Conservation (phyloP, 2,113 vertebrate species). For the Naja naja region DNA sequence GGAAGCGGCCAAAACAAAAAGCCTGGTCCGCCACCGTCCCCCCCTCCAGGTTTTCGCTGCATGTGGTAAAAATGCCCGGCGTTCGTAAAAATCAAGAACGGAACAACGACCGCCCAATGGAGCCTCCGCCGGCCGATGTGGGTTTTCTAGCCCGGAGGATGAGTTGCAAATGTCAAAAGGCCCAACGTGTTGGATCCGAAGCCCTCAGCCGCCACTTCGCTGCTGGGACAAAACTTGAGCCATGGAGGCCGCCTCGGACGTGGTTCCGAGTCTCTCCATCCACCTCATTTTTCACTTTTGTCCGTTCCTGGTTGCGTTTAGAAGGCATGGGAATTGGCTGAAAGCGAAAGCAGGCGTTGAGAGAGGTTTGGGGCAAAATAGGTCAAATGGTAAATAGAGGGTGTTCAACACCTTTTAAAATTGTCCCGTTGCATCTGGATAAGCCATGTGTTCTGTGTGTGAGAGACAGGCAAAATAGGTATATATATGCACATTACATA, state of each 20-base stretch:
- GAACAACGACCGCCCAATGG: slow-evolving; percentile 59
- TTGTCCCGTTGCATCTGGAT: background rate
- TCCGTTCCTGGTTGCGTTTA: background rate
- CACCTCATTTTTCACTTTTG: background rate
- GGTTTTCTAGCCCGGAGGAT: slow-evolving; percentile 58
- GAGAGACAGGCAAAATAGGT: background rate
- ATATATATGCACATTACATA: background rate
- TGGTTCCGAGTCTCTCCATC: background rate
- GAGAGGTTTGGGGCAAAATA: background rate
- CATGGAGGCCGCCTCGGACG: background rate
- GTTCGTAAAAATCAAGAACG: slow-evolving; percentile 64
- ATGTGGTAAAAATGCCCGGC: slow-evolving; percentile 65
- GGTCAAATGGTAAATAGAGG: background rate
- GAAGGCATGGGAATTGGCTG: background rate
- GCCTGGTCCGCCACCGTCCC: no score
- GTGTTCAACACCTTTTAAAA: background rate
- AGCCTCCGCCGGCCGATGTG: slow-evolving; percentile 67
- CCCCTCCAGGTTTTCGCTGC: background rate
- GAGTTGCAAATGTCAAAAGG: background rate
- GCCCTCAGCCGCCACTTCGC: background rate
- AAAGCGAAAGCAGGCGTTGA: background rate
- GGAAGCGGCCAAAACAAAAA: no score
- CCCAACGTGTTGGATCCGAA: background rate
- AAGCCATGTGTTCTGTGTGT: background rate
- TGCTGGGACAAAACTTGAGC: background rate